Base-by-base conservation (phyloP, 2,797 vertebrate genomes). In the Halcyon badia region DNA sequence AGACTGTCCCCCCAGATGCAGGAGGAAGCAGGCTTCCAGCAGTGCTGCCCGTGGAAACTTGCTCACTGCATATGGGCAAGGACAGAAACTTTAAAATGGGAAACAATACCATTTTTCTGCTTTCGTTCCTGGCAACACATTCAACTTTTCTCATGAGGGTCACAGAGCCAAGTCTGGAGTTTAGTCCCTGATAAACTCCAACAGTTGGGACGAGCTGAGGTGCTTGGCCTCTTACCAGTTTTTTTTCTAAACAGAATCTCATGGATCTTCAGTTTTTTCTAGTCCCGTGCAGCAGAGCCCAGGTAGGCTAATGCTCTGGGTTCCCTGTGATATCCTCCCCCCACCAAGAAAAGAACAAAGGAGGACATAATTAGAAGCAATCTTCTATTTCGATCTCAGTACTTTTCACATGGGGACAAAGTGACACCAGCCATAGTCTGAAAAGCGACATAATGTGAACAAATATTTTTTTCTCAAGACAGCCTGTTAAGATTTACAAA, bases 1-100 rank as follows among this genome's bases (percentile, higher is more conserved):
- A 20, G 73, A 41, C 80, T 20, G 83, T 86, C 92, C 62, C 69
- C 73, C 16, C 90, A 54, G 70, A 70, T 26, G 90, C 66, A 10
- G 87, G 57, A 93, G 79, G 81, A 84, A 87, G 49, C 13, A n/a
- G 62, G 51, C 70, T 91, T 83, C 93, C 70, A 60, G 60, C 82
- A 30, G 87, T 0, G 83, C 83, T 64, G 77, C 68, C 41, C 7
- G 9, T 37, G 85, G 86, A 93, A 94, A 90, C 84, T 35, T 86
- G 35, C 82, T 25, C 69, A 5, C 80, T 35, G 81, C 86, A 77
- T 44, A 80, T 54, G 81, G 82, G 44, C 15, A 4, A 75, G 30
- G 58, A 49, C 71, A 81, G 11, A 61, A 87, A 69, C 75, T 20
- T 28, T 56, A 51, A 9, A 65, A 81, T 7, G 21, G 5, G n/a